Evolutionary conservation across 2,888 invertebrate genomes (phyloP).

Genomic region (Cosmorhoe ocellata): DNA sequence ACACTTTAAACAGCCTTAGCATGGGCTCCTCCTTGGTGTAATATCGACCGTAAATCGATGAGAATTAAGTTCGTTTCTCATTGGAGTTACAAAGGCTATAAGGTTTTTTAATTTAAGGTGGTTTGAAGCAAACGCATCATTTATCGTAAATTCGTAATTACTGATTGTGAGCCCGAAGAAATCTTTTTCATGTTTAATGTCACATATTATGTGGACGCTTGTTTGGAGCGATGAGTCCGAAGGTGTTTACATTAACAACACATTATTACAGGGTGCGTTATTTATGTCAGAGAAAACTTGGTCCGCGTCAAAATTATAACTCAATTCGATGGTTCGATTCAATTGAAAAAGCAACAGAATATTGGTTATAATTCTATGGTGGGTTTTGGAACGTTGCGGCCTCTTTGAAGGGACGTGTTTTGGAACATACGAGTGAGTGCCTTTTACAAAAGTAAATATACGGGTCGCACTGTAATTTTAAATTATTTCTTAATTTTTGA

Average conservation of each 20-base stretch:
- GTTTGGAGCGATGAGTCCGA: constrained; percentile 33
- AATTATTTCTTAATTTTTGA: constrained; percentile 25
- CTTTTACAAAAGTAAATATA: constrained; percentile 23
- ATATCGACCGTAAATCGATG: constrained; percentile 26
- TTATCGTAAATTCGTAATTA: constrained; percentile 75
- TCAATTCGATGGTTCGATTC: constrained; percentile 34
- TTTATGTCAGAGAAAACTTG: constrained; percentile 33
- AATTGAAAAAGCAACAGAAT: constrained; percentile 31
- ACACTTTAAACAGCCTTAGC: constrained; percentile 39
- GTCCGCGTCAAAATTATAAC: constrained; percentile 37
- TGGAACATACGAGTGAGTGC: constrained; percentile 10
- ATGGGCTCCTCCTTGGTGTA: constrained; percentile 7
- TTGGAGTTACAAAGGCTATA: constrained; percentile 12
- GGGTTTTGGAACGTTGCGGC: constrained; percentile 14
- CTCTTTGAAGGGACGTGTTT: constrained; percentile 16
- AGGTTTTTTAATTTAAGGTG: constrained; percentile 28
- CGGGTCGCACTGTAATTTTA: constrained; percentile 12
- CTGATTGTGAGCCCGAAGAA: constrained; percentile 55
- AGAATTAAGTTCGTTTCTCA: constrained; percentile 26
- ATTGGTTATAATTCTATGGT: constrained; percentile 24
- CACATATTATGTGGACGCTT: constrained; percentile 51
- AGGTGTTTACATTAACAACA: constrained; percentile 40
- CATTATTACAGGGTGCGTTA: constrained; percentile 35
- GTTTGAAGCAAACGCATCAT: constrained; percentile 62
- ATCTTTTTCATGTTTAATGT: constrained; percentile 59